Conservation (phyloP, 2,888 invertebrate species). For the Leptinotarsa rubiginosa region DNA sequence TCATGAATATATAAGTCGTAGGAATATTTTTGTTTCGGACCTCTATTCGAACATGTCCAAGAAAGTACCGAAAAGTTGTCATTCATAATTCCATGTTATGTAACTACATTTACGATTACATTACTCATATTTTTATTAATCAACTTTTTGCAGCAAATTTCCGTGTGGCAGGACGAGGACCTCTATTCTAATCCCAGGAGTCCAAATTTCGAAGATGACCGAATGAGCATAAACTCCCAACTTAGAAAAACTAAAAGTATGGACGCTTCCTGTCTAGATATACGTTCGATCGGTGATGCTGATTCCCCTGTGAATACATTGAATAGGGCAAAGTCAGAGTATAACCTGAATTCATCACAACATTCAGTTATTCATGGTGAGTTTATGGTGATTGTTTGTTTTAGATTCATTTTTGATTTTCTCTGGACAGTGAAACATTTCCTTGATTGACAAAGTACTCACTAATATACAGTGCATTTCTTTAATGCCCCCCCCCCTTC, state of each 20-base stretch:
- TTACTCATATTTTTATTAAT: not conserved
- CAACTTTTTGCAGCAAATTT: constrained; percentile 75
- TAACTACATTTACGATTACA: no score
- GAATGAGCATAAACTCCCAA: constrained; percentile 81
- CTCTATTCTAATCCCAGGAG: constrained; percentile 75
- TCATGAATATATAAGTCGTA: no score
- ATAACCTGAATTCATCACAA: constrained; percentile 82
- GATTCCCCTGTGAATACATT: constrained; percentile 75
- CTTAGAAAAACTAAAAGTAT: constrained; percentile 89
- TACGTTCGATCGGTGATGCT: constrained; percentile 77
- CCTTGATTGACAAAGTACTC: no score
- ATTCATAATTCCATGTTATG: no score
- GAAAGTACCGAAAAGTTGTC: no score
- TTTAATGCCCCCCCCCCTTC: no score
- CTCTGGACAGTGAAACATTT: no score
- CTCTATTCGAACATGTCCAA: no score
- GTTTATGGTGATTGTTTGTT: not conserved
- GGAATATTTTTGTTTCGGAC: no score
- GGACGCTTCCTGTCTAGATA: constrained; percentile 88
- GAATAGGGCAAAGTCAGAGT: constrained; percentile 88
- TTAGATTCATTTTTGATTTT: no score
- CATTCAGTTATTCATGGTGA: constrained; percentile 77
- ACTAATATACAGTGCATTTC: no score
- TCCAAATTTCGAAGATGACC: constrained; percentile 76
- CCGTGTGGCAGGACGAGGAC: constrained; percentile 84